phyloP scores from a whole-genome alignment of 1,140 invertebrate genomes.

The Cephus cinctus region DNA sequence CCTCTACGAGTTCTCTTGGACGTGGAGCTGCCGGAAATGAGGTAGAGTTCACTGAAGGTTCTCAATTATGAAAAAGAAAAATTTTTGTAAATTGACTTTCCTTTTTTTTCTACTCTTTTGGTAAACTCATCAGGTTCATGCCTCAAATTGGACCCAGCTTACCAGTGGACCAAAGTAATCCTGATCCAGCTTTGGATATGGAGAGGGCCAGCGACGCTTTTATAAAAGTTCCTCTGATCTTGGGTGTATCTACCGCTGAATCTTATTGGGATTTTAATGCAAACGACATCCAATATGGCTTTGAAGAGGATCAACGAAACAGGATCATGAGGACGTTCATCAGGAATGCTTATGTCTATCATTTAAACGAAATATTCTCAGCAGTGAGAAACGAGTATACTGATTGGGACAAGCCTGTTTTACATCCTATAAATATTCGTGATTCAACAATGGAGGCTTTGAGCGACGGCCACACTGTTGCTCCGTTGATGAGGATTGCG shows the following conservation, averaged over 20 bases:
- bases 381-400: slow-evolving; percentile 91
- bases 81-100: slow-evolving; percentile 4
- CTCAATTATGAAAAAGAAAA: too few species aligned
- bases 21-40: slow-evolving; percentile 65
- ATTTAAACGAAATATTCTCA: slow-evolving; percentile 89
- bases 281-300: slow-evolving; percentile 73
- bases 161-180: slow-evolving; percentile 62
- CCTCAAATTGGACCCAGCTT: slow-evolving; percentile 65
- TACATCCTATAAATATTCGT: slow-evolving; percentile 79
- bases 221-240: slow-evolving; percentile 67
- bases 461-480: slow-evolving; percentile 78
- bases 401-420: slow-evolving; percentile 84
- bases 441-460: slow-evolving; percentile 87
- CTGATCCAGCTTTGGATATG: slow-evolving; percentile 64
- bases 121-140: slow-evolving; percentile 53
- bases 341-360: slow-evolving; percentile 83
- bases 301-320: slow-evolving; percentile 75
- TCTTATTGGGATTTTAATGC: slow-evolving; percentile 75
- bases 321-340: slow-evolving; percentile 78
- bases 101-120: slow-evolving; percentile 20
- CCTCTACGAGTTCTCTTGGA: slow-evolving; percentile 63
- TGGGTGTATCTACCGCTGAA: slow-evolving; percentile 73
- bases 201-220: slow-evolving; percentile 69
- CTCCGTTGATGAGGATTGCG: slow-evolving; percentile 68
- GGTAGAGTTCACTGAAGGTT: too few species aligned